Base-by-base conservation (phyloP, 2,888 invertebrate species). In the Lithophane semibrunnea region DNA sequence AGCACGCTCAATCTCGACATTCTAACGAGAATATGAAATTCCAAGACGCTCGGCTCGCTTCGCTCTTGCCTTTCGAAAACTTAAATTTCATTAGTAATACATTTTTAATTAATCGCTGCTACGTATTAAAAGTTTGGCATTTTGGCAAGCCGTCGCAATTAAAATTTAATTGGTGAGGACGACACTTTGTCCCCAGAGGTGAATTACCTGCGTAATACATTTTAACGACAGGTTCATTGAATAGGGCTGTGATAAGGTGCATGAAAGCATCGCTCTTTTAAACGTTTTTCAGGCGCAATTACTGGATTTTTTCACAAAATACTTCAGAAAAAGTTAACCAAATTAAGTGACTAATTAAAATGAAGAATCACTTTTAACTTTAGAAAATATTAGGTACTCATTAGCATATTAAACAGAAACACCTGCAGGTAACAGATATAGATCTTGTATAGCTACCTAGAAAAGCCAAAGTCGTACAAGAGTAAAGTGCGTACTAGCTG, bases 51-150 rank as follows among this genome's bases (percentile, higher is more conserved):
- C 80, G 77, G 86, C 73, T 71, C 76, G 77, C 79, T 76, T 82
- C 82, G 81, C 65, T 86, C 77, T 63, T 72, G 79, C 58, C 81
- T 85, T 89, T 89, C 77, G 75, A 83, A 90, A 91, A 91, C 91
- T 93, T 92, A 88, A 91, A 92, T 93, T 92, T 91, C 89, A 92
- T 92, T 91, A 89, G 87, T 90, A 89, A 92, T 91, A 91, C 91
- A 91, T 92, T 91, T 94, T 93, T 93, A 94, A 93, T 93, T 93
- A 93, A 92, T 92, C 87, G 88, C 82, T 86, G 84, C 80, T 84
- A 90, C 88, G 91, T 91, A 91, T 93, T 91, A 91, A 92, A 93
- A 94, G 90, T 92, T 93, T 82, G 91, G 76, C 89, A 86, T 90
- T 89, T 90, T 87, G 86, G 87, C 87, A 87, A 85, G 89, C 83